Evolutionary conservation across 2,888 invertebrate genomes (phyloP), one percentile per base, ranked within the genome.

Genomic region (Microdon myrmicae): DNA sequence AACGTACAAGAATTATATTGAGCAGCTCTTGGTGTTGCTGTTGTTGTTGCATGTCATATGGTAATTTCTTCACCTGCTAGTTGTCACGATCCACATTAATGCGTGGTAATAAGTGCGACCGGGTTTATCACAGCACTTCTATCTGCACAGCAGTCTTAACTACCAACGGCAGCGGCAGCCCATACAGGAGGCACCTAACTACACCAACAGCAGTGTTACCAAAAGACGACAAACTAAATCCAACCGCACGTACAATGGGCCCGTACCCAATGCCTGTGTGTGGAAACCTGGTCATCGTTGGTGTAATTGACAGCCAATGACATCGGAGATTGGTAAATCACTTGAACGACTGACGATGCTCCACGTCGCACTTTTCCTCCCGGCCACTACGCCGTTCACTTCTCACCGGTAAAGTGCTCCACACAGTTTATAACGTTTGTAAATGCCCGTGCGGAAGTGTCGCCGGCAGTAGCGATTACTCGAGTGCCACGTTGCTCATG

Each of bases 41-140:
- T 37, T 48, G 48, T 41, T 56, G 53, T 66, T 59, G 66, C 66
- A 66, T 66, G 66, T 66, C 66, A 66, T 66, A 66, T 66, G 66
- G 66, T 66, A 66, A 66, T 66, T 66, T 54, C 66, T 66, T 66
- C 66, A 66, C 66, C 66, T 66, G 66, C 48, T 59, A 53, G 64
- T 64, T 64, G 64, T 64, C 64, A 64, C 64, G 64, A 64, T 64
- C 64, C 64, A 64, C 51, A 53, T 64, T 58, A 64, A 64, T 64
- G 64, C 58, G 64, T 58, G 64, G 64, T 64, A 64, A 64, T 64
- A 64, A 64, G 64, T 64, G 64, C 64, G 64, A 58, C 51, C 47
- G 64, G 53, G 64, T 64, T 53, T 64, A 64, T 64, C 64, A 64
- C 28, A 56, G 58, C 45, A 38, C 64, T 64, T 64, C 49, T 64